Evolutionary conservation across 2,888 invertebrate genomes (phyloP), one percentile per base, ranked within the genome.

Genomic region (Cheilosia vulpina): DNA sequence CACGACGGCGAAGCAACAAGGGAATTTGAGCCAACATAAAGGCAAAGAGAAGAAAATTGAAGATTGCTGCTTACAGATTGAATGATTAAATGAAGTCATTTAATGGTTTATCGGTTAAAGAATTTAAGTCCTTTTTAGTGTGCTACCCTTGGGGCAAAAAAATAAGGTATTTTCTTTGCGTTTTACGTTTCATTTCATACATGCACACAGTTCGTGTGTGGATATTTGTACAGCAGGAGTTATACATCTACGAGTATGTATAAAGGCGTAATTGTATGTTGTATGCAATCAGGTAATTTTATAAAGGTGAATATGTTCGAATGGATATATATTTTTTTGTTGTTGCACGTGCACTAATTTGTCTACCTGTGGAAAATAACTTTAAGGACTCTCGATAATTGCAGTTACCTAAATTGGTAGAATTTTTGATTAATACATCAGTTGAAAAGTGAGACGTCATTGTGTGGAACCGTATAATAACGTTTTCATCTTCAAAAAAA

Each of bases 11-110:
- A 57, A 72, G 52, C 68, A 34, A 57, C 47, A 78, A 17, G 52
- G 41, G 45, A 63, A 63, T 62, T 55, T 38, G 62, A 62, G 50
- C 77, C 52, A 66, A 72, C 63, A 60, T 68, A 43, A 68, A 77
- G 38, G n/a, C 55, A 71, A 58, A 84, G 60, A 79, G 65, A 75
- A 75, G 53, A 80, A 65, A 69, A 73, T 65, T 80, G 65, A 84
- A 80, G 75, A 84, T 79, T 80, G 68, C 60, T 80, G 84, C 69
- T 75, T 71, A 75, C 75, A 75, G 84, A 84, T 80, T 80, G 80
- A 80, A 78, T 87, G 78, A 87, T 81, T 81, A 87, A 87, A 87
- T 87, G 87, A 87, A 87, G 87, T 87, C 84, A 87, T 82, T 87
- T 87, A 82, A 87, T 87, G 80, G 83, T 80, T 83, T 75, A 85